Evolutionary conservation across 2,797 vertebrate species (phyloP), one percentile per base, ranked within the genome.

Genomic region (Epinephelus coioides): DNA sequence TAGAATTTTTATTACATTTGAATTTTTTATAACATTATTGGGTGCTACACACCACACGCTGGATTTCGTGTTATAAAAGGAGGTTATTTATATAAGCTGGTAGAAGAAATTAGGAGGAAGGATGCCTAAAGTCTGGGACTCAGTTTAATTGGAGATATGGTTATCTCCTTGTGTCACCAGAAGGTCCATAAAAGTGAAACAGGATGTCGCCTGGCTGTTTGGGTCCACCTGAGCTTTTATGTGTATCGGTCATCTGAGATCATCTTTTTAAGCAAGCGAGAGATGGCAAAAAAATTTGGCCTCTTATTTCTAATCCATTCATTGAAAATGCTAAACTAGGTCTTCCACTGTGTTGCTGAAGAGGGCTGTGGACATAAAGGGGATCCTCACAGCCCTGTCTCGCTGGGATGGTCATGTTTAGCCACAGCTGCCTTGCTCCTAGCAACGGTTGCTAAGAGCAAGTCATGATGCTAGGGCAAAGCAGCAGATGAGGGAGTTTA

Each of bases 111-210:
- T 47, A 69, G 38, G 8, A 9, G 11, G 54, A 76, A 34, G 40
- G 46, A 66, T 70, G 69, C 14, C 11, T 69, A 69, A 77, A 49
- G 56, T 84, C 19, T 71, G 59, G 5, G 44, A 76, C 25, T 80
- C 49, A 67, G 23, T 57, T 64, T 13, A 61, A 38, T 21, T 57
- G 15, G 49, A 73, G 21, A 79, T 40, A 51, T 9, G 49, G 25
- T 30, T 21, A 51, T 50, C 51, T 30, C 13, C 23, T 46, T 51
- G 54, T 54, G 68, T 43, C 23, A 61, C 43, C 51, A 69, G 15
- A 34, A 65, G 56, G 55, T 55, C 18, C n/a, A 47, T 50, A 56
- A 79, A 15, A 12, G 17, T 19, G 43, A 47, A 70, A 34, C 17
- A 63, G 57, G 21, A 40, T 19, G 4, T 51, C 6, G 19, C 59